Base-by-base conservation (phyloP, 2,113 vertebrate genomes). In the Nerophis lumbriciformis region DNA sequence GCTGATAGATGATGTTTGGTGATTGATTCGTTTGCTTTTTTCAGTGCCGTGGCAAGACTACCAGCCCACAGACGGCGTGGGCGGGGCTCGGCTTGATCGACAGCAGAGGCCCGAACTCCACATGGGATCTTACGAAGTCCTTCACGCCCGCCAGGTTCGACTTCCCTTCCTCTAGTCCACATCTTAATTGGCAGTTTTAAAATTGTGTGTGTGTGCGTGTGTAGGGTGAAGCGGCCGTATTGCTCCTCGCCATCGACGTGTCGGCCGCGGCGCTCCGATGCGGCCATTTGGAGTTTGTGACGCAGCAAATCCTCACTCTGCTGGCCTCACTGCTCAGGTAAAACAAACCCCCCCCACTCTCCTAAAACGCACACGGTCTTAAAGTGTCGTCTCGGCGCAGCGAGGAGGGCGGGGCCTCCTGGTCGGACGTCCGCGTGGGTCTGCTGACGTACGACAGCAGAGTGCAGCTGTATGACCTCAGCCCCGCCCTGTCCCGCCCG, bases 401-500 rank as follows among this genome's bases (percentile, higher is more conserved):
- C 16, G 73, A 76, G 44, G 67, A 60, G 10, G 74, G 72, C 1
- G 62, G 59, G 0, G 59, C 56, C 11, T 15, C 39, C 11, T 45
- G 42, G 60, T 74, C 82, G 4, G 76, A 83, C 5, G 53, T 90
- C 14, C 81, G 81, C 0, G 80, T 92, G 10, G 90, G 90, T 54
- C 69, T 92, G 82, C 86, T 92, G 68, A 92, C 91, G 0, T 92
- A 92, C 0, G 87, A 91, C 83, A 82, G 71, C 48, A 83, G 77
- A 61, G 80, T 92, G 65, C 91, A 92, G 79, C 81, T 92, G 58
- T 92, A 89, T 48, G 76, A 91, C 75, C 86, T 92, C 63, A 89
- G 84, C 65, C 84, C 86, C 1, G 54, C 69, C 28, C 71, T 90
- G 68, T 86, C 85, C 59, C 91, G 89, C 45, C 91, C 91, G 9